These are phyloP conservation scores for Macrocentrus cingulum DNA, from an alignment of 1,140 invertebrate species.

Conservation along the genomic window DNA sequence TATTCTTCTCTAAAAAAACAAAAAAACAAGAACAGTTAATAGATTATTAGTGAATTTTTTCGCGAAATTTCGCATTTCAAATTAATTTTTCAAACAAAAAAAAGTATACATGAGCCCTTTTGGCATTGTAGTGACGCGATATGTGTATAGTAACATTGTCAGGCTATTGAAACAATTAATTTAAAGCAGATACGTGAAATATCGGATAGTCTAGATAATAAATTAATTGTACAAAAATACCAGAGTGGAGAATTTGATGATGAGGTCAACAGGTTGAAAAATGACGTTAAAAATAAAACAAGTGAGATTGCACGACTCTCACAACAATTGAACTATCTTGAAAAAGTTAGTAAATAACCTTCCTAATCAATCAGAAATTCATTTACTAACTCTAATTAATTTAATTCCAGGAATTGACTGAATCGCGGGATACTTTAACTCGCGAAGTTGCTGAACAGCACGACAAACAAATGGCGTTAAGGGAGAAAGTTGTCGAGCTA, in stretches of 20 bases:
- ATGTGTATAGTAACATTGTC: background rate
- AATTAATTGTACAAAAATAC: slow-evolving; percentile 33
- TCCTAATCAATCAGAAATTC: background rate
- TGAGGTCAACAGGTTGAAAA: slow-evolving; percentile 28
- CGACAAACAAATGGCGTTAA: slow-evolving; percentile 49
- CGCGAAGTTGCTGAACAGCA: slow-evolving; percentile 59
- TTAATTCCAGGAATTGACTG: slow-evolving; percentile 41
- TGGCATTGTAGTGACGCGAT: background rate
- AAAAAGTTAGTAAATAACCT: slow-evolving; percentile 45
- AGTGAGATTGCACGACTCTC: slow-evolving; percentile 37
- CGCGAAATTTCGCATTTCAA: too few species aligned
- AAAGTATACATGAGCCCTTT: too few species aligned
- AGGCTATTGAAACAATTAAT: background rate
- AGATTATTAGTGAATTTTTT: too few species aligned
- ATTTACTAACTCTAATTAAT: background rate
- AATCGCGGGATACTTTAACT: too few species aligned
- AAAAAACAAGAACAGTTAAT: too few species aligned
- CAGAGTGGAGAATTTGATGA: slow-evolving; percentile 10
- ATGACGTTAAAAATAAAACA: slow-evolving; percentile 40
- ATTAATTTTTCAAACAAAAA: too few species aligned
- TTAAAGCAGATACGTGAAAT: slow-evolving; percentile 40
- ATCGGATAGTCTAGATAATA: slow-evolving; percentile 40
- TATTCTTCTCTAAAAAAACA: too few species aligned
- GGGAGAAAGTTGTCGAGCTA: slow-evolving; percentile 48
- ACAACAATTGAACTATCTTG: slow-evolving; percentile 34